Conservation (phyloP, 2,888 invertebrate genomes). For the Tachina lurida region DNA sequence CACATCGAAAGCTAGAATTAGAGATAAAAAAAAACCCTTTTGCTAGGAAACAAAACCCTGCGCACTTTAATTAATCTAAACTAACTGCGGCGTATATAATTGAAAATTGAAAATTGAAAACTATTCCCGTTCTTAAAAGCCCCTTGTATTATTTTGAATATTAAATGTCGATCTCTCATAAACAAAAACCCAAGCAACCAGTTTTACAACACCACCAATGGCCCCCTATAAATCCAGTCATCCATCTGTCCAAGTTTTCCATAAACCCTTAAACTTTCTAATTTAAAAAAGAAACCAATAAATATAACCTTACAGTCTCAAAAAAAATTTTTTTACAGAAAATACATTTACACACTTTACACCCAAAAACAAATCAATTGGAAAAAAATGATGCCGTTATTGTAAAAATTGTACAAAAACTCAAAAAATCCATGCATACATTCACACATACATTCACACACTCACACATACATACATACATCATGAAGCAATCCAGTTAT, state of each 20-base stretch:
- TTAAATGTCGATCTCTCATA: constrained; percentile 58
- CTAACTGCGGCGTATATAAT: constrained; percentile 18
- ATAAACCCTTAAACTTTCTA: background rate
- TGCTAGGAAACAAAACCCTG: background rate
- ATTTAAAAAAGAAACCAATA: constrained; percentile 9
- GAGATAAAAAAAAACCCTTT: background rate
- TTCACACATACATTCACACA: background rate
- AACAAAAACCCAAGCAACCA: constrained; percentile 15
- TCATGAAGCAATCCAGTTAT: background rate
- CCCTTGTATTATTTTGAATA: constrained; percentile 5
- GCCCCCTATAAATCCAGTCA: background rate
- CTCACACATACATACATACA: too few relatives aligned
- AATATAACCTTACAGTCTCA: constrained; percentile 13
- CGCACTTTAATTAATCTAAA: constrained; percentile 25
- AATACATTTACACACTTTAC: constrained; percentile 67
- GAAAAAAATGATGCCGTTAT: background rate
- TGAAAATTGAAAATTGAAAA: constrained; percentile 2
- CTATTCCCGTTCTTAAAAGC: background rate
- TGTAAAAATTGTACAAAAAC: constrained; percentile 57
- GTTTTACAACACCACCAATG: background rate
- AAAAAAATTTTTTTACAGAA: constrained; percentile 61
- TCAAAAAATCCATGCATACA: background rate
- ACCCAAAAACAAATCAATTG: constrained; percentile 63
- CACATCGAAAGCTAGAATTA: constrained; percentile 20
- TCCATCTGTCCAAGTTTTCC: constrained; percentile 23